phyloP scores from a whole-genome alignment of 2,113 vertebrate species.

The Psettodes erumei region DNA sequence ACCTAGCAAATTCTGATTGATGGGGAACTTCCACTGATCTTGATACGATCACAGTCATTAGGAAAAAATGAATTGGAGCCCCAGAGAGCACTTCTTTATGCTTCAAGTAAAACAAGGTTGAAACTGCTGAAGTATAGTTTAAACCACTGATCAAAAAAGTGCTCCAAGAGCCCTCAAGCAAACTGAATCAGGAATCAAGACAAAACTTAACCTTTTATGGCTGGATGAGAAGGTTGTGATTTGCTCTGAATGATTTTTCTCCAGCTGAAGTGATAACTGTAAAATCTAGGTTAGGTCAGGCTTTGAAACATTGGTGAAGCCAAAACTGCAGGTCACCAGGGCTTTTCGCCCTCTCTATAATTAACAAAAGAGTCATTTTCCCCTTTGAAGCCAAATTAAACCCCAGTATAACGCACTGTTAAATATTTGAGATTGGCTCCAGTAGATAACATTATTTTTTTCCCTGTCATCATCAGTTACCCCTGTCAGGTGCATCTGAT shows the following conservation, averaged over 20 bases:
- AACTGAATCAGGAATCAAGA: constrained; percentile 19
- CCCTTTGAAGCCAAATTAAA: constrained; percentile 49
- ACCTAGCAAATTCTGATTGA: constrained; percentile 34
- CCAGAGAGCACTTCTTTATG: constrained; percentile 13
- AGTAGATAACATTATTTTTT: constrained; percentile 34
- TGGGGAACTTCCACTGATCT: constrained; percentile 10
- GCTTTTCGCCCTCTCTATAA: constrained; percentile 13
- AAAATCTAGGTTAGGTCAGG: constrained; percentile 20
- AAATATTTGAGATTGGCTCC: constrained; percentile 34
- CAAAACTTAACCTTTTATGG: neutral
- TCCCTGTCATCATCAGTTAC: constrained; percentile 24
- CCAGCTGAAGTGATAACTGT: constrained; percentile 26
- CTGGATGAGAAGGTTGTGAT: constrained; percentile 13
- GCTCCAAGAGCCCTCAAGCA: neutral
- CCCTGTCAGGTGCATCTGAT: constrained; percentile 17
- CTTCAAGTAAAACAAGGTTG: constrained; percentile 16
- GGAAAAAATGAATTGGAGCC: neutral
- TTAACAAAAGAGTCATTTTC: constrained; percentile 25
- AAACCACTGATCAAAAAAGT: constrained; percentile 5
- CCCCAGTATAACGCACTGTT: constrained; percentile 8
- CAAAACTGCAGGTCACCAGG: neutral
- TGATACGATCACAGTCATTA: constrained; percentile 35
- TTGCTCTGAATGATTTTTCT: constrained; percentile 1
- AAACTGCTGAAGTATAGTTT: constrained; percentile 11
- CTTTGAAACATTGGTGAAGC: constrained; percentile 43